These are phyloP conservation scores for Trachymyrmex cornetzi DNA, from an alignment of 1,140 invertebrate genomes.

Conservation along the genomic window DNA sequence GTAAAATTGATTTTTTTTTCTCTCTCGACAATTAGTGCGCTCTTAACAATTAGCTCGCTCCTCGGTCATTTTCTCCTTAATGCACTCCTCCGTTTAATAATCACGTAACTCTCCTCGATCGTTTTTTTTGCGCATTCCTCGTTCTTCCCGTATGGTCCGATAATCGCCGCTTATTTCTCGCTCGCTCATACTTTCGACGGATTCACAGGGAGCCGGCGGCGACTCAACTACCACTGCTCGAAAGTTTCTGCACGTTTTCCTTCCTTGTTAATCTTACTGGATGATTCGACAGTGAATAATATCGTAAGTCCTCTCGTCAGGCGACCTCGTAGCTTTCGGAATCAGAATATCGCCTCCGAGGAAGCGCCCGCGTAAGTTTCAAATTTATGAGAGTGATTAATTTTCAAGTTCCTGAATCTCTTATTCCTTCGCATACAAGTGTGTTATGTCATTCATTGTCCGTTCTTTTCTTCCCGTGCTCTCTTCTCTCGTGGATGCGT, in stretches of 20 bases:
- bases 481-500: background rate
- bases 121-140: constrained; percentile 22
- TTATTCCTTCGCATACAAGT: background rate
- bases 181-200: constrained; percentile 37
- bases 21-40: constrained; percentile 34
- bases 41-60: constrained; percentile 27
- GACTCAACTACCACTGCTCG: background rate
- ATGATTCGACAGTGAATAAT: constrained; percentile 53
- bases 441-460: constrained; percentile 40
- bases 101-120: constrained; percentile 31
- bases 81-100: constrained; percentile 38
- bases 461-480: background rate
- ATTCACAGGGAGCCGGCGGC: constrained; percentile 14
- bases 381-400: constrained; percentile 58
- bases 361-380: constrained; percentile 47
- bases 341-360: constrained; percentile 39
- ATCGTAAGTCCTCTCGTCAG: background rate
- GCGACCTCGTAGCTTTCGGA: background rate
- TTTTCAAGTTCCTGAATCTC: constrained; percentile 26
- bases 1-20: constrained; percentile 23
- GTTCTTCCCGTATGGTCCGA: constrained; percentile 16
- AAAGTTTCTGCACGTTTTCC: constrained; percentile 28
- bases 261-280: constrained; percentile 34
- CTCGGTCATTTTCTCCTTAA: constrained; percentile 51
- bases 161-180: constrained; percentile 41